A percentile compares a stretch with the other conserved stretches of the same genome.
These are phyloP conservation scores for Leptobrachium leishanense DNA, from an alignment of 2,113 vertebrate species.

Conservation along the genomic window DNA sequence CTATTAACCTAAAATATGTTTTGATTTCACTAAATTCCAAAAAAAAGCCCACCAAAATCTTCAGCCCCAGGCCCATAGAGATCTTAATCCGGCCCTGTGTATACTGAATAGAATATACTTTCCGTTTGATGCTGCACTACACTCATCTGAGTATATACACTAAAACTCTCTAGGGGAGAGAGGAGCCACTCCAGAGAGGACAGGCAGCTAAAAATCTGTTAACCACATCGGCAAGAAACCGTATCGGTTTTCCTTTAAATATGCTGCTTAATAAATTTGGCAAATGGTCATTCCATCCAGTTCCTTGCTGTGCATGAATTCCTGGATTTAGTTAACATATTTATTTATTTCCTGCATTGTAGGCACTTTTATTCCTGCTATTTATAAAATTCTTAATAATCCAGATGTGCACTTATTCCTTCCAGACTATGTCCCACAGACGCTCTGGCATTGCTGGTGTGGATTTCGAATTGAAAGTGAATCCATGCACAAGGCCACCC, in stretches of 20 bases:
- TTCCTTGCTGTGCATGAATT: not conserved
- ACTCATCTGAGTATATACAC: no score
- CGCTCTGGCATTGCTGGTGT: not conserved
- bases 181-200: no score
- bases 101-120: no score
- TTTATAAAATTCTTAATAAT: constrained; percentile 39
- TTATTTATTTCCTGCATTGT: constrained; percentile 32
- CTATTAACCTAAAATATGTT: no score
- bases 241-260: not conserved
- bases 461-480: constrained; percentile 16
- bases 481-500: not conserved
- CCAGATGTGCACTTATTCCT: constrained; percentile 47
- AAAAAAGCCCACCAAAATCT: no score
- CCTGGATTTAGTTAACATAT: constrained; percentile 40
- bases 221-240: no score
- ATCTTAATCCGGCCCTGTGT: no score
- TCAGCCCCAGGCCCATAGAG: no score
- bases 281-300: constrained; percentile 5
- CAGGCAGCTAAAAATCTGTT: no score
- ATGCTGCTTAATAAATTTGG: not conserved
- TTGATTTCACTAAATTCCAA: no score
- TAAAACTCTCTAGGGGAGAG: no score
- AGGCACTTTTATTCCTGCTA: constrained; percentile 36
- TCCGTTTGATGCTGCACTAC: no score
- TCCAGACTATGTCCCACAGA: constrained; percentile 31